A percentile compares a stretch with the other conserved stretches of the same genome.
Evolutionary conservation across 1,140 invertebrate genomes (phyloP).

Genomic region (Aphelenchoides fujianensis): DNA sequence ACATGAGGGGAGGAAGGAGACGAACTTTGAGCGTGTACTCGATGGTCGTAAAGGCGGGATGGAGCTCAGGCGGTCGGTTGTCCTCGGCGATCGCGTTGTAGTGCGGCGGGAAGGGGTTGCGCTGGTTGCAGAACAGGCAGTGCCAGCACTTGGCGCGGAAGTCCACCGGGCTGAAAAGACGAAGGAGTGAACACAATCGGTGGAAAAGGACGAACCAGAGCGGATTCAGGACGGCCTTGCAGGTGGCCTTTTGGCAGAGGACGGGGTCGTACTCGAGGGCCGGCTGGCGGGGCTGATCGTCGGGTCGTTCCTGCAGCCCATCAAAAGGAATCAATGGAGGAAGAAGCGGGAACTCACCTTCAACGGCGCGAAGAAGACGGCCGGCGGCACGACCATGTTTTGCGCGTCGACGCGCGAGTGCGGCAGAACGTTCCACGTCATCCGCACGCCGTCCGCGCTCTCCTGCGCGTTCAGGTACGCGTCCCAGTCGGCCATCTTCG

Average conservation of each 20-base stretch:
- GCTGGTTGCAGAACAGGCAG: constrained; percentile 97
- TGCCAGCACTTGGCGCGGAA: constrained; percentile 96
- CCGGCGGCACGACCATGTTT: constrained; percentile 86
- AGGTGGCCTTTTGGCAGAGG: constrained; percentile 83
- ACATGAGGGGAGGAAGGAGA: constrained; percentile 6
- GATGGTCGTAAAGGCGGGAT: constrained; percentile 93
- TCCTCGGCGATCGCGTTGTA: constrained; percentile 96
- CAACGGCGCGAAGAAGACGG: constrained; percentile 87
- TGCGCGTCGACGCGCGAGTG: constrained; percentile 79
- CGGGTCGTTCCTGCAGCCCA: constrained; percentile 53
- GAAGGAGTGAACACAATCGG: constrained; percentile 6
- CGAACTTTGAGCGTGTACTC: constrained; percentile 88
- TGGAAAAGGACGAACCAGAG: constrained; percentile 74
- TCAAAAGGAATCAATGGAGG: neutral
- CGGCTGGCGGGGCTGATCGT: constrained; percentile 72
- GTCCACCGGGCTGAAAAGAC: constrained; percentile 72
- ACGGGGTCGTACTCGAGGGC: constrained; percentile 96
- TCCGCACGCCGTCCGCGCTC: constrained; percentile 90
- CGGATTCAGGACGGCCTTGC: constrained; percentile 92
- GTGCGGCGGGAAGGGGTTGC: constrained; percentile 97
- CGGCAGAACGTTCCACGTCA: constrained; percentile 99
- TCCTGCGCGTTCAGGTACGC: constrained; percentile 97
- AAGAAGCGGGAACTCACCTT: constrained; percentile 76
- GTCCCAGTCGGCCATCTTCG: constrained; percentile 65
- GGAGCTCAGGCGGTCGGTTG: constrained; percentile 93